Evolutionary conservation across 2,888 invertebrate genomes (phyloP).

Genomic region (Chrysodeixis includens): DNA sequence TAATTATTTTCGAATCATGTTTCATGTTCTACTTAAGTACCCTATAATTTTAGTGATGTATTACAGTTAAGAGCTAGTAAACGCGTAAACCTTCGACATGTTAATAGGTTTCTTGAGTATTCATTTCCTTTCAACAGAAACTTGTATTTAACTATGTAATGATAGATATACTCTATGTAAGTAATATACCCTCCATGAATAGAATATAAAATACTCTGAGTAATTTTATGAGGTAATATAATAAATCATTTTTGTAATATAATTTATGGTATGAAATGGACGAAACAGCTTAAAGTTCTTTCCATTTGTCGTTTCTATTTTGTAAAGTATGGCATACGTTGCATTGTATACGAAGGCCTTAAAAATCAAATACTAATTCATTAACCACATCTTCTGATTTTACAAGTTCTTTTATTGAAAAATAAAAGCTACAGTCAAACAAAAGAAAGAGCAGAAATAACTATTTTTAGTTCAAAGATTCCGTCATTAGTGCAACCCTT

Average conservation of each 20-base stretch:
- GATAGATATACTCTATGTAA: not conserved
- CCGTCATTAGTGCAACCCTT: not conserved
- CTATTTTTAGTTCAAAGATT: conserved; percentile 2
- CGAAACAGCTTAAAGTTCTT: too few species aligned
- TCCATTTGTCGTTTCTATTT: too few species aligned
- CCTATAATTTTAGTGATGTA: conserved; percentile 48
- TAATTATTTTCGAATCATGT: conserved; percentile 54
- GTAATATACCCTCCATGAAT: not conserved
- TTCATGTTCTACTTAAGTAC: conserved; percentile 36
- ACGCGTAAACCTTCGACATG: conserved; percentile 33
- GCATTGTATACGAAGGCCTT: too few species aligned
- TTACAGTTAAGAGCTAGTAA: conserved; percentile 44
- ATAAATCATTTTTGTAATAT: not conserved
- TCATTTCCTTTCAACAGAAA: conserved; percentile 27
- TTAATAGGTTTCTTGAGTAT: conserved; percentile 36
- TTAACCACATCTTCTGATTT: not conserved
- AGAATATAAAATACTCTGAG: too few species aligned
- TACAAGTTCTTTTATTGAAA: not conserved
- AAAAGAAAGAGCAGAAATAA: not conserved
- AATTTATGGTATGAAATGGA: not conserved
- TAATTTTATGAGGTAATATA: not conserved
- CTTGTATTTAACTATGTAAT: conserved; percentile 17
- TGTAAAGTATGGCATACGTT: too few species aligned
- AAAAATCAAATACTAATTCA: not conserved
- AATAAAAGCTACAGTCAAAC: not conserved